Base-by-base conservation (phyloP, 2,797 vertebrate species). In the Eidolon dupreanum region DNA sequence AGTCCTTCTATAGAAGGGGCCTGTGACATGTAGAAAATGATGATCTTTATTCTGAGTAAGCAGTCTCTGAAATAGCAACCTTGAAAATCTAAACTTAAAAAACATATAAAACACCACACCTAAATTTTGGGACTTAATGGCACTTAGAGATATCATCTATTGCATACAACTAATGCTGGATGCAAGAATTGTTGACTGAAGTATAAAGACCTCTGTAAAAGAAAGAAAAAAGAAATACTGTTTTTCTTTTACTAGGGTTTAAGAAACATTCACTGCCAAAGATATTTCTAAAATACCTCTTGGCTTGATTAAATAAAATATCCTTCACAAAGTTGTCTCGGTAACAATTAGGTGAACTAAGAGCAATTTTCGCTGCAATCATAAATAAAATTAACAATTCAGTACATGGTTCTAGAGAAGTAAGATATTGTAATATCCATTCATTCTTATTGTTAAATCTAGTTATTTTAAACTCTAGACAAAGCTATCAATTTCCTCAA, bases 321-420 rank as follows among this genome's bases (percentile, higher is more conserved):
- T 36, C 53, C 49, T 95, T 92, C 83, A 88, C 49, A 61, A 90
- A 36, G 38, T 83, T 90, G 28, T 84, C 73, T 90, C 31, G 65
- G 6, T 78, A 73, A 95, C 55, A 85, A 90, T 53, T 68, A 95
- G 24, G 65, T 65, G 65, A 85, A 94, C 49, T 49, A 78, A 89
- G 71, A 94, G 51, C 41, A 53, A 31, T 43, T 59, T 70, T 53
- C 33, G 79, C 13, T 55, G 1, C 49, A 88, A 78, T 65, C 57
- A 90, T 82, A 85, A 88, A 84, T 65, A 96, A 91, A 91, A 88
- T 28, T 90, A 97, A 90, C 20, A 57, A 78, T 84, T 88, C 96
- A 43, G 31, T 43, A 65, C 6, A 19, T 7, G 20, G 57, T 79
- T 74, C 36, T 65, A 68, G 66, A 15, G 63, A 83, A 96, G 49